phyloP scores from a whole-genome alignment of 2,888 invertebrate genomes.

The Diplolepis rosae region DNA sequence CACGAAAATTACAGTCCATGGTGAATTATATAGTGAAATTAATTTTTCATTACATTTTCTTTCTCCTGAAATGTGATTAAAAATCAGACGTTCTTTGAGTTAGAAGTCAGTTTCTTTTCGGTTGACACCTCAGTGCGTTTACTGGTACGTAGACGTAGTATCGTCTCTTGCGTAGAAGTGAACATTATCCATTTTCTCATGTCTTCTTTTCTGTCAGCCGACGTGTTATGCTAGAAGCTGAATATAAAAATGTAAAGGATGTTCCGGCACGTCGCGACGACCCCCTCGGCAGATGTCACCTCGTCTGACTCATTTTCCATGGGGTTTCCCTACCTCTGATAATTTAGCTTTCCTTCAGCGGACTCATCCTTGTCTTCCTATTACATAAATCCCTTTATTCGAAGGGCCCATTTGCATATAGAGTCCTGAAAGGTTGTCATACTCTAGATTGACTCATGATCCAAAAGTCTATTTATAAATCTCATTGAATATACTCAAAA shows the following conservation, averaged over 20 bases:
- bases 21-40: too few relatives aligned
- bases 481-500: too few relatives aligned
- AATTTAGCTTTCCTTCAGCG: constrained; percentile 51
- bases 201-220: constrained; percentile 42
- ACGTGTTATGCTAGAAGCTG: constrained; percentile 53
- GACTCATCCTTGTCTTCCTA: constrained; percentile 42
- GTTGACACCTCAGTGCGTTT: constrained; percentile 20
- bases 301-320: constrained; percentile 47
- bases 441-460: not conserved
- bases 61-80: not conserved
- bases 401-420: constrained; percentile 43
- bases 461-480: too few relatives aligned
- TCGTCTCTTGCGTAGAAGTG: constrained; percentile 52
- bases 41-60: too few relatives aligned
- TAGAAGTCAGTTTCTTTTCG: not conserved
- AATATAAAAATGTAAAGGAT: constrained; percentile 57
- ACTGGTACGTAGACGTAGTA: constrained; percentile 54
- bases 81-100: not conserved
- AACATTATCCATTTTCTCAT: constrained; percentile 58
- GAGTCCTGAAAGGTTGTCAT: constrained; percentile 16
- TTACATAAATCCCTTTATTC: constrained; percentile 44
- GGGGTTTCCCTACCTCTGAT: constrained; percentile 52
- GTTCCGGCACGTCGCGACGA: constrained; percentile 41
- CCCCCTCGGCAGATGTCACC: constrained; percentile 57
- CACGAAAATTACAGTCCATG: too few relatives aligned